Evolutionary conservation across 2,113 vertebrate genomes (phyloP).

Genomic region (Microcebus lehilahytsara): DNA sequence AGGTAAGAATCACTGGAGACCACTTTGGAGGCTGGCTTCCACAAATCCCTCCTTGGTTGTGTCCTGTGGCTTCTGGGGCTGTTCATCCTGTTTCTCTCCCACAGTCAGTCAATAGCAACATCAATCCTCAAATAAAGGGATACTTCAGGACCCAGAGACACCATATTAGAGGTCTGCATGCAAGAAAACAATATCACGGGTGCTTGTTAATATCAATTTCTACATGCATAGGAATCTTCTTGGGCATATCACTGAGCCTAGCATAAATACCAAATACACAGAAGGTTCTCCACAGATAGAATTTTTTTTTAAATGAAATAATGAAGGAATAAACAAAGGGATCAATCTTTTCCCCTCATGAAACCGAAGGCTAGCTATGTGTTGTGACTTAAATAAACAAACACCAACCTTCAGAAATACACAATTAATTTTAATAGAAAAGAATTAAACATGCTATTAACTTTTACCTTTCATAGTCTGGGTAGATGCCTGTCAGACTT

Average conservation of each 20-base stretch:
- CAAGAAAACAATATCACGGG: not conserved
- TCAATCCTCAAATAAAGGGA: not conserved
- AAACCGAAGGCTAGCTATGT: not conserved
- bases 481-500: not conserved
- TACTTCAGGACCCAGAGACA: not conserved
- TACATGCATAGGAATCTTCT: not conserved
- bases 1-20: not conserved
- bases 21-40: not conserved
- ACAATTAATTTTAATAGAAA: slow-evolving; percentile 35
- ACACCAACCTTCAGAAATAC: not conserved
- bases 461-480: slow-evolving; percentile 21
- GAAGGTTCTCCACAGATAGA: not conserved
- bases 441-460: slow-evolving; percentile 30
- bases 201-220: not conserved
- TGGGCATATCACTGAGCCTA: not conserved
- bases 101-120: not conserved
- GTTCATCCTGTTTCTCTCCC: not conserved
- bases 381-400: not conserved
- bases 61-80: not conserved
- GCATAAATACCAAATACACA: not conserved
- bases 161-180: not conserved
- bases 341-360: not conserved
- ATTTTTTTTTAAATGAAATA: not conserved
- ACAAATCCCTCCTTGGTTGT: not conserved
- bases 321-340: not conserved